Percentiles rank a stretch among this genome's conserved stretches.
These are phyloP conservation scores for Xenopus borealis DNA, from an alignment of 2,113 vertebrate genomes.

Conservation along the genomic window DNA sequence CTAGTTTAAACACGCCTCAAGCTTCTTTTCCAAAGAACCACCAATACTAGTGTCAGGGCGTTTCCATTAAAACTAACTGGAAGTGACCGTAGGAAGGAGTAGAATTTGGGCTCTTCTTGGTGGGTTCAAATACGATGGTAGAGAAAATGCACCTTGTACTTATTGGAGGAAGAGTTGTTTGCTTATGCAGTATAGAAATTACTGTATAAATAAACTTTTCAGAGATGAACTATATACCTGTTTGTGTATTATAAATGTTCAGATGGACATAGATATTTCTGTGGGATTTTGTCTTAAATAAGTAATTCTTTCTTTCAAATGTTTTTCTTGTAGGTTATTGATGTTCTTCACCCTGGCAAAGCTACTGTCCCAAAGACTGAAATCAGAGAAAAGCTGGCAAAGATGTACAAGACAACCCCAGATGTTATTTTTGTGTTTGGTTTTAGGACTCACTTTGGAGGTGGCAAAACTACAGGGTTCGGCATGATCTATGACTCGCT, in stretches of 20 bases:
- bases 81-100: too few species aligned
- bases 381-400: conserved; percentile 95
- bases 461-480: conserved; percentile 96
- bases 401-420: conserved; percentile 98
- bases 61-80: too few species aligned
- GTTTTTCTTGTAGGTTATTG: conserved; percentile 76
- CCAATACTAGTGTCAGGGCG: too few species aligned
- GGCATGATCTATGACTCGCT: conserved; percentile 97
- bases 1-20: too few species aligned
- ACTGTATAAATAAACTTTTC: too few species aligned
- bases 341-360: conserved; percentile 95
- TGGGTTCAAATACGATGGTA: too few species aligned
- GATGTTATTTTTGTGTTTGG: conserved; percentile 97
- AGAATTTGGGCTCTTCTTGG: too few species aligned
- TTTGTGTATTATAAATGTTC: fast-evolving
- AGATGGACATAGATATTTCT: not conserved
- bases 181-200: too few species aligned
- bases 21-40: too few species aligned
- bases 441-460: conserved; percentile 96
- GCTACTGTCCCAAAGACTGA: conserved; percentile 97
- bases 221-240: not conserved
- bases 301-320: not conserved
- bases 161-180: too few species aligned
- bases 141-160: too few species aligned
- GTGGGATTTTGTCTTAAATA: fast-evolving